Conservation (phyloP, 2,113 vertebrate genomes). For the Actenoides hombroni region DNA sequence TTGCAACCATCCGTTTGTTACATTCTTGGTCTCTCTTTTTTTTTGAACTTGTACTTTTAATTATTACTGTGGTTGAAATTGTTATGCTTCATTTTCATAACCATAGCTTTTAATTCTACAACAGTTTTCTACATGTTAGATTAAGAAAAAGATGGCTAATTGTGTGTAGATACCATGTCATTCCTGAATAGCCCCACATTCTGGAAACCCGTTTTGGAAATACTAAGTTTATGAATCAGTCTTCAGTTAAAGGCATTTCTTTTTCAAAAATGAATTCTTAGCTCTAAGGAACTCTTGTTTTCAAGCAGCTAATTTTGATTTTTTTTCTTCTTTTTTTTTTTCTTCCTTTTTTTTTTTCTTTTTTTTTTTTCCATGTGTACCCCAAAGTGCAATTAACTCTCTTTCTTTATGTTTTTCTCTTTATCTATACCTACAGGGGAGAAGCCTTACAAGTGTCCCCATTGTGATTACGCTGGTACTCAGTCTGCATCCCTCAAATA, state of each 20-base stretch:
- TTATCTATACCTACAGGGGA: slow-evolving; percentile 81
- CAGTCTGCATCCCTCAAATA: slow-evolving; percentile 98
- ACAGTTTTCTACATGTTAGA: slow-evolving; percentile 79
- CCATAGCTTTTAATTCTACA: slow-evolving; percentile 82
- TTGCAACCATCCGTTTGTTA: slow-evolving; percentile 83
- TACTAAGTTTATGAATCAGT: slow-evolving; percentile 67
- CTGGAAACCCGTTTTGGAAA: slow-evolving; percentile 65
- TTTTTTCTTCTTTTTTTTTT: slow-evolving; percentile 9
- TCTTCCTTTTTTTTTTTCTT: background rate
- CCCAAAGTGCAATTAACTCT: slow-evolving; percentile 57
- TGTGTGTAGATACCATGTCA: slow-evolving; percentile 78
- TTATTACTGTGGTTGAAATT: slow-evolving; percentile 78
- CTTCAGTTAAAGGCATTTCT: slow-evolving; percentile 65
- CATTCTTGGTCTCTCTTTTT: slow-evolving; percentile 68
- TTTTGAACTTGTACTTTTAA: slow-evolving; percentile 79
- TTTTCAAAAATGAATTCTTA: slow-evolving; percentile 60
- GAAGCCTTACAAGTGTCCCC: slow-evolving; percentile 98
- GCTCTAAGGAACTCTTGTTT: slow-evolving; percentile 40
- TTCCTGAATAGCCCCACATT: slow-evolving; percentile 72
- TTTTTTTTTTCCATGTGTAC: background rate
- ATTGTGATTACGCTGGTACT: slow-evolving; percentile 98
- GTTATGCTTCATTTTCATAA: slow-evolving; percentile 85
- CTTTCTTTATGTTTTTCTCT: background rate
- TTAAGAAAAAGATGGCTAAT: slow-evolving; percentile 81
- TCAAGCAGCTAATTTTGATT: slow-evolving; percentile 41